A percentile compares a stretch with the other conserved stretches of the same genome.
phyloP scores from a whole-genome alignment of 1,140 invertebrate species.

The Trypoxylus dichotomus region DNA sequence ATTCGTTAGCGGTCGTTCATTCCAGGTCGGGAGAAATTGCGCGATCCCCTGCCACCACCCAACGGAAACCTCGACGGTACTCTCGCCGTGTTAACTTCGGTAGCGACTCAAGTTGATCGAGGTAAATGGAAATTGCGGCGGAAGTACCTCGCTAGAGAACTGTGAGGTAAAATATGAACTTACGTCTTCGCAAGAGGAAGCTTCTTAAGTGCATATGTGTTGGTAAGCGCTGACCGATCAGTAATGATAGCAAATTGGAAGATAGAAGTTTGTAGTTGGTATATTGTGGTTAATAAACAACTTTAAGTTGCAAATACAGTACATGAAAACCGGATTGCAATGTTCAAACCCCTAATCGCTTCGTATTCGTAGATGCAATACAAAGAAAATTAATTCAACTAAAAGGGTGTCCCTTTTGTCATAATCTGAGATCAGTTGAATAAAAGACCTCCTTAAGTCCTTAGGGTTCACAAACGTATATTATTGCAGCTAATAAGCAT shows the following conservation, averaged over 20 bases:
- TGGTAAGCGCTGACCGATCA: neutral
- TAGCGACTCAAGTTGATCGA: neutral
- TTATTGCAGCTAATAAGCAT: too few relatives aligned
- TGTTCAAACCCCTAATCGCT: too few relatives aligned
- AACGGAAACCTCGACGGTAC: neutral
- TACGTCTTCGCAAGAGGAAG: neutral
- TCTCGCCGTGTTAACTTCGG: neutral
- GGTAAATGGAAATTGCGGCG: constrained; percentile 5
- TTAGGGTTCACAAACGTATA: too few relatives aligned
- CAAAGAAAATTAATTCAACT: too few relatives aligned
- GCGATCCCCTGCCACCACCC: neutral
- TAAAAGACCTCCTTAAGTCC: too few relatives aligned
- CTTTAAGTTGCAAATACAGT: too few relatives aligned
- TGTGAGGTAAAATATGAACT: neutral
- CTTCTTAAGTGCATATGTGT: neutral
- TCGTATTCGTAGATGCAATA: too few relatives aligned
- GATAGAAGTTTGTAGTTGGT: neutral
- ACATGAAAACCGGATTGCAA: too few relatives aligned
- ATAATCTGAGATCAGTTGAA: too few relatives aligned
- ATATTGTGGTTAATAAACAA: too few relatives aligned
- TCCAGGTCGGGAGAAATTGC: neutral
- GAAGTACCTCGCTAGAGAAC: neutral
- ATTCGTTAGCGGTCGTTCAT: constrained; percentile 1
- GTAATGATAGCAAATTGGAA: neutral
- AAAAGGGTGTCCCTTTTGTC: too few relatives aligned